Evolutionary conservation across 2,797 vertebrate species (phyloP).

Genomic region (Sarcophilus harrisii): DNA sequence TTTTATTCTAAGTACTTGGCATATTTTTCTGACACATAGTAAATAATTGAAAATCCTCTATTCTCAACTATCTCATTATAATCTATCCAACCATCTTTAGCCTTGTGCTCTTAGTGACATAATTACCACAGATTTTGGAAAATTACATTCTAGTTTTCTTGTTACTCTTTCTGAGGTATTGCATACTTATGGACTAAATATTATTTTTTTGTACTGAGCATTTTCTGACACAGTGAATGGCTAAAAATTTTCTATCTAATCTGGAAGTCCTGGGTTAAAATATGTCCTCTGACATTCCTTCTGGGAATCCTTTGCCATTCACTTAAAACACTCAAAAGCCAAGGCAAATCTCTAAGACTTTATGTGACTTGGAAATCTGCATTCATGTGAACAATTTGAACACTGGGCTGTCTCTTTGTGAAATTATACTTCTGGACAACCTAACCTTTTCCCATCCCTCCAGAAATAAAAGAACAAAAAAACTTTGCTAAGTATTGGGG

Average conservation of each 20-base stretch:
- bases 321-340: background rate
- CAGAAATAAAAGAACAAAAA: background rate
- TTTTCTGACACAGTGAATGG: background rate
- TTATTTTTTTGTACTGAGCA: background rate
- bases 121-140: background rate
- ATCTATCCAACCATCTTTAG: background rate
- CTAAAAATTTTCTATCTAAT: background rate
- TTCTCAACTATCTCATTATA: background rate
- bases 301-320: background rate
- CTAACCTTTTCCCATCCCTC: background rate
- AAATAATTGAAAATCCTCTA: background rate
- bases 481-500: background rate
- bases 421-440: background rate
- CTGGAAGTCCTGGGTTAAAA: background rate
- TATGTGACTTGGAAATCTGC: background rate
- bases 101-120: background rate
- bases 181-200: background rate
- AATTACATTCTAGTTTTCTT: background rate
- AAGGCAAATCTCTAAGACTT: background rate
- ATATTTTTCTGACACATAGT: background rate
- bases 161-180: background rate
- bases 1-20: background rate
- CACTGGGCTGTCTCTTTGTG: background rate
- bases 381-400: background rate
- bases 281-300: background rate